Evolutionary conservation across 2,888 invertebrate species (phyloP).

Genomic region (Cryptus armator): DNA sequence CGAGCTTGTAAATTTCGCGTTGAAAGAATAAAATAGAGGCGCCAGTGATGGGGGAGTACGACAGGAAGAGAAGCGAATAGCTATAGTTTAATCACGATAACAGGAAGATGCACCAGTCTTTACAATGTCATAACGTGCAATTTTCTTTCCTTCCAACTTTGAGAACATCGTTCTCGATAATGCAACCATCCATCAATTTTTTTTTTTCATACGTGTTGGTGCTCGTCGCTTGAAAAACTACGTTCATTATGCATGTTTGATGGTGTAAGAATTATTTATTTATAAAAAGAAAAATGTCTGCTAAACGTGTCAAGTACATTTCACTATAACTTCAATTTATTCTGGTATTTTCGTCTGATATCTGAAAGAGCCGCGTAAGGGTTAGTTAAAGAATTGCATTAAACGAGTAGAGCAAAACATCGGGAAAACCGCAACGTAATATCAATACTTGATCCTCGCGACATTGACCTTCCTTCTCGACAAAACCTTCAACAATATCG

Average conservation of each 20-base stretch:
- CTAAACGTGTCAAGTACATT: too few relatives aligned
- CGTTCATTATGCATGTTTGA: too few relatives aligned
- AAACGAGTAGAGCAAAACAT: background rate
- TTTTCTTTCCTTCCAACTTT: background rate
- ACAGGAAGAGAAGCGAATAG: background rate
- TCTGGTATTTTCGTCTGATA: background rate
- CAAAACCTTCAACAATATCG: constrained; percentile 20
- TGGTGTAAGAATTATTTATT: too few relatives aligned
- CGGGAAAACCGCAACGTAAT: background rate
- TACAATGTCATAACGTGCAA: constrained; percentile 15
- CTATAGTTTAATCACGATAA: background rate
- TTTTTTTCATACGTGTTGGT: too few relatives aligned
- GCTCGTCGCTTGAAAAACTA: too few relatives aligned
- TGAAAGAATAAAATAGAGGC: background rate
- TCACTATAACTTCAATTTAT: too few relatives aligned
- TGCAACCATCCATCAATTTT: too few relatives aligned
- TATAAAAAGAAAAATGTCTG: too few relatives aligned
- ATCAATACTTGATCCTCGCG: constrained; percentile 20
- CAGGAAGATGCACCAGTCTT: background rate
- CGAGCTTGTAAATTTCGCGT: background rate
- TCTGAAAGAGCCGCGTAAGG: background rate
- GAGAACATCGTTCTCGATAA: background rate
- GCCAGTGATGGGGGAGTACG: background rate
- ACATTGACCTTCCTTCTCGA: constrained; percentile 57
- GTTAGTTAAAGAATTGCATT: background rate